phyloP scores from a whole-genome alignment of 2,888 invertebrate species.

The Drosophila glabriapex region DNA sequence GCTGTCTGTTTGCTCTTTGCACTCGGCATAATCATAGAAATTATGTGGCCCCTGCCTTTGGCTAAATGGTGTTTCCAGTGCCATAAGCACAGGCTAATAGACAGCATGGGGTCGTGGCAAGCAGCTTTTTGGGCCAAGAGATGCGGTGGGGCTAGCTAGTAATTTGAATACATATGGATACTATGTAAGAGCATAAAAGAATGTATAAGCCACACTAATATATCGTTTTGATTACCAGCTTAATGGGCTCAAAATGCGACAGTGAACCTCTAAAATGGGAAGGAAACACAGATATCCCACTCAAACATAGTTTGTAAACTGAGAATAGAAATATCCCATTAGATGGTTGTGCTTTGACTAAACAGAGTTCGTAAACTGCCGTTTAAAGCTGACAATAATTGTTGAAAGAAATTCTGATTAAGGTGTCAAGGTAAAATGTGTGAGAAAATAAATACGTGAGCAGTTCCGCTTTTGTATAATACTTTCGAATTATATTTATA shows the following conservation, averaged over 20 bases:
- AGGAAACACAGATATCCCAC: conserved; percentile 19
- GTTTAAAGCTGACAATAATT: neutral
- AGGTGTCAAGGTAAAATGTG: neutral
- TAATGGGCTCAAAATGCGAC: conserved; percentile 9
- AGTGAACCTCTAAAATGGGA: conserved; percentile 14
- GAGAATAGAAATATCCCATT: conserved; percentile 20
- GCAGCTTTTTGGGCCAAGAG: conserved; percentile 8
- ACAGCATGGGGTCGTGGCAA: conserved; percentile 63
- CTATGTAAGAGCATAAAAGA: conserved; percentile 18
- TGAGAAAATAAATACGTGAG: neutral
- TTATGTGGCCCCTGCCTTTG: conserved; percentile 59
- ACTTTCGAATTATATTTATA: neutral
- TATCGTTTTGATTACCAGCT: conserved; percentile 11
- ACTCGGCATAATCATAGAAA: conserved; percentile 72
- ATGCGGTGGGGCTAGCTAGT: neutral
- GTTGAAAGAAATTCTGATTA: neutral
- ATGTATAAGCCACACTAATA: conserved; percentile 1
- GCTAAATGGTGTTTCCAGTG: conserved; percentile 69
- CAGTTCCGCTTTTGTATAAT: neutral
- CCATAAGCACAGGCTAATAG: conserved; percentile 65
- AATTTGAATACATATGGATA: conserved; percentile 28
- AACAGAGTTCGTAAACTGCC: conserved; percentile 10
- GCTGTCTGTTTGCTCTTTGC: conserved; percentile 56
- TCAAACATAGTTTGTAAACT: conserved; percentile 2
- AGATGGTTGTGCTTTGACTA: conserved; percentile 9